Conservation (phyloP, 64 coral and sea anemone genomes). For the Montipora sp. region DNA sequence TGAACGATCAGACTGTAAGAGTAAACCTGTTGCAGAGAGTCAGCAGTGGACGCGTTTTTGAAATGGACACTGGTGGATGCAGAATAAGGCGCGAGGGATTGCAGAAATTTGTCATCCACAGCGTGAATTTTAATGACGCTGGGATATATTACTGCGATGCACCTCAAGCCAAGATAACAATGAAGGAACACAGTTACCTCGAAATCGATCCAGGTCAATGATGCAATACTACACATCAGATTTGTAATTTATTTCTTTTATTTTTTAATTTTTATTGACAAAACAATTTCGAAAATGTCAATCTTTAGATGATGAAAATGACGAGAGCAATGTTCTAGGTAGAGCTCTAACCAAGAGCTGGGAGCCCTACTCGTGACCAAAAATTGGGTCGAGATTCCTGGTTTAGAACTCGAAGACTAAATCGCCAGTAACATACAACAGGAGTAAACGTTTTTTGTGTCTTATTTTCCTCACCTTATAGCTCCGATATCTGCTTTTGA, state of each 20-base stretch:
- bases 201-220: conserved; percentile 41
- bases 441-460: too few species aligned
- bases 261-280: too few species aligned
- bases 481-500: conserved; percentile 9
- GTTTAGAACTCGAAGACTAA: too few species aligned
- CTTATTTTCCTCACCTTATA: not conserved
- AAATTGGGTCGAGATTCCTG: too few species aligned
- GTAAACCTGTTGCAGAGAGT: conserved; percentile 46
- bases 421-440: too few species aligned
- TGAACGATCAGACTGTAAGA: conserved; percentile 22
- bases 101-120: conserved; percentile 54
- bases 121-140: conserved; percentile 27
- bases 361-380: too few species aligned
- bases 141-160: conserved; percentile 55
- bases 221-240: too few species aligned
- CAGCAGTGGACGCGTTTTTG: not conserved
- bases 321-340: too few species aligned
- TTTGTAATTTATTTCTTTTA: too few species aligned
- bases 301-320: too few species aligned
- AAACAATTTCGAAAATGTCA: too few species aligned
- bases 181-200: conserved; percentile 41
- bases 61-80: conserved; percentile 37
- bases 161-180: not conserved
- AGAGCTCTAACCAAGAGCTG: too few species aligned
- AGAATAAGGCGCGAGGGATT: conserved; percentile 8